phyloP scores from a whole-genome alignment of 2,888 invertebrate species.

The Drosophila prostipennis region DNA sequence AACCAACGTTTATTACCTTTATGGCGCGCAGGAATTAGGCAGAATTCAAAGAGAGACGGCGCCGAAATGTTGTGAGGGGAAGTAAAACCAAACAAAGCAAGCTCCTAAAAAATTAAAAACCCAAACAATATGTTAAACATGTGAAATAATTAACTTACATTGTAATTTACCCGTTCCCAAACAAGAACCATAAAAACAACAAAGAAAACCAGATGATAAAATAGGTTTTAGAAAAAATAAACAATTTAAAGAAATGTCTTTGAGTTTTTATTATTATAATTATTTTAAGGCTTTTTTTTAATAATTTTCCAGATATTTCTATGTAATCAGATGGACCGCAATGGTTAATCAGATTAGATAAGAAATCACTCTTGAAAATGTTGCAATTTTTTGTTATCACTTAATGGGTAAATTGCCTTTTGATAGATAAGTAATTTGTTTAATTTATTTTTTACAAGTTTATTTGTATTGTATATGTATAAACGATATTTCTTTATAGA shows the following conservation, averaged over 20 bases:
- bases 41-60: constrained; percentile 19
- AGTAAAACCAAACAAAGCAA: constrained; percentile 28
- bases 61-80: constrained; percentile 42
- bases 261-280: neutral
- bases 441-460: neutral
- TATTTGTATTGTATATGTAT: neutral
- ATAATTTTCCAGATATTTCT: neutral
- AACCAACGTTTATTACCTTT: constrained; percentile 46
- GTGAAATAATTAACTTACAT: constrained; percentile 22
- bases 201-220: constrained; percentile 33
- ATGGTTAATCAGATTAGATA: constrained; percentile 1
- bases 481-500: neutral
- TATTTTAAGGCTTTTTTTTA: neutral
- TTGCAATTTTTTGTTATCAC: neutral
- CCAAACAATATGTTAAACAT: constrained; percentile 54
- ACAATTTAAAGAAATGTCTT: constrained; percentile 38
- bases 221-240: constrained; percentile 55
- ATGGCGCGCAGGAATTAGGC: constrained; percentile 23
- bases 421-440: neutral
- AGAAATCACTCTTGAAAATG: neutral
- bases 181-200: constrained; percentile 15
- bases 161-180: constrained; percentile 39
- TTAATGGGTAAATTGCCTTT: neutral
- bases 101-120: constrained; percentile 21
- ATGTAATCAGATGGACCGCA: neutral